These are phyloP conservation scores for Scaptomyza flava DNA, from an alignment of 2,888 invertebrate species.

Conservation along the genomic window DNA sequence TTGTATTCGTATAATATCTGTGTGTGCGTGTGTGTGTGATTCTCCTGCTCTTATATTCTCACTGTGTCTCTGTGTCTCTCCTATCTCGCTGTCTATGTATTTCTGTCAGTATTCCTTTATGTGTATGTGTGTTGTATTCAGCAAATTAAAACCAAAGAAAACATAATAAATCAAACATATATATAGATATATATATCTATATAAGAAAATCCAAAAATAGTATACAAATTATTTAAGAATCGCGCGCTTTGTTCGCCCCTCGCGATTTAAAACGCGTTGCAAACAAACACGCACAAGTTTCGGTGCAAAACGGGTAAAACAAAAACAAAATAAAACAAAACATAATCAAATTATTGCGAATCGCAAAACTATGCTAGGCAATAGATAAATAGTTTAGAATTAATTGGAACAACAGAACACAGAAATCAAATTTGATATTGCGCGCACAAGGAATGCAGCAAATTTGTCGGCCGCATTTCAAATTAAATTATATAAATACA, in stretches of 20 bases:
- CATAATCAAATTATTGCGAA: constrained; percentile 61
- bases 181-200: not conserved
- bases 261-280: constrained; percentile 21
- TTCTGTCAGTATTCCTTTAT: constrained; percentile 29
- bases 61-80: constrained; percentile 14
- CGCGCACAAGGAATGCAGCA: constrained; percentile 29
- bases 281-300: constrained; percentile 76
- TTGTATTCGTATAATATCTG: constrained; percentile 22
- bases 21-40: constrained; percentile 15
- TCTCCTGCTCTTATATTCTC: constrained; percentile 7
- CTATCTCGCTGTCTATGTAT: constrained; percentile 8
- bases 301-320: constrained; percentile 80
- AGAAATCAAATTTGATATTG: constrained; percentile 17
- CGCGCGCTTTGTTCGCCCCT: constrained; percentile 22
- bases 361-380: constrained; percentile 60
- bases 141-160: constrained; percentile 12
- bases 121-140: constrained; percentile 34
- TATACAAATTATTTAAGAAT: constrained; percentile 18
- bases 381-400: constrained; percentile 70
- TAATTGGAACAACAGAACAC: constrained; percentile 43
- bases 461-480: constrained; percentile 46
- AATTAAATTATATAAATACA: constrained; percentile 58
- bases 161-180: constrained; percentile 7
- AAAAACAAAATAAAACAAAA: constrained; percentile 32
- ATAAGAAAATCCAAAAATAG: constrained; percentile 6